Base-by-base conservation (phyloP, 2,797 vertebrate species). In the Capromys pilorides region DNA sequence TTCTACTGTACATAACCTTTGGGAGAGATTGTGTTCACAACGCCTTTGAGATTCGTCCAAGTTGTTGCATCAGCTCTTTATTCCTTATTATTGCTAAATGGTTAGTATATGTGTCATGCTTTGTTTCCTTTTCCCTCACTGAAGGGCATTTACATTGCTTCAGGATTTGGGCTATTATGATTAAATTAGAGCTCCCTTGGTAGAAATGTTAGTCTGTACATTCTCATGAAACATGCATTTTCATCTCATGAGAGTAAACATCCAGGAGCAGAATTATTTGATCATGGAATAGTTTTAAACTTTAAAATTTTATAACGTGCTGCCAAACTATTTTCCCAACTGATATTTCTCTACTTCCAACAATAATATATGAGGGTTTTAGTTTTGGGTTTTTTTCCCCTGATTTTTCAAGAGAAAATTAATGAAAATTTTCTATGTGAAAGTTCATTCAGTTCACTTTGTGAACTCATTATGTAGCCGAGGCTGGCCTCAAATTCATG, bases 11-110 rank as follows among this genome's bases (percentile, higher is more conserved):
- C 2, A 3, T 77, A 69, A 33, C 59, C 21, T 75, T 62, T 36
- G 81, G 93, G 59, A 93, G 57, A 57, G 49, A 41, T 21, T 92
- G 67, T 95, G 62, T 82, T 86, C 33, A 41, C 33, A 90, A 59
- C 59, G 36, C 31, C 51, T 81, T 88, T 77, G 66, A 84, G 79
- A 85, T 85, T 79, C 31, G 85, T 80, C 51, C 69, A 87, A 10
- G 10, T 75, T 66, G 31, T 78, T 71, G 9, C 26, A n/a, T 88
- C 14, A 91, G 16, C 64, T 26, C 4, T 86, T 86, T 41, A 39
- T 64, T 82, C 19, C 4, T 61, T 91, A 93, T 78, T 54, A 33
- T 94, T 73, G 16, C 36, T 51, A 28, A 64, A 14, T 90, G 33
- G 14, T 41, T 91, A 80, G 26, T 93, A 21, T 75, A 33, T 78